These are phyloP conservation scores for Catharus fuscescens DNA, from an alignment of 2,113 vertebrate species.

Conservation along the genomic window DNA sequence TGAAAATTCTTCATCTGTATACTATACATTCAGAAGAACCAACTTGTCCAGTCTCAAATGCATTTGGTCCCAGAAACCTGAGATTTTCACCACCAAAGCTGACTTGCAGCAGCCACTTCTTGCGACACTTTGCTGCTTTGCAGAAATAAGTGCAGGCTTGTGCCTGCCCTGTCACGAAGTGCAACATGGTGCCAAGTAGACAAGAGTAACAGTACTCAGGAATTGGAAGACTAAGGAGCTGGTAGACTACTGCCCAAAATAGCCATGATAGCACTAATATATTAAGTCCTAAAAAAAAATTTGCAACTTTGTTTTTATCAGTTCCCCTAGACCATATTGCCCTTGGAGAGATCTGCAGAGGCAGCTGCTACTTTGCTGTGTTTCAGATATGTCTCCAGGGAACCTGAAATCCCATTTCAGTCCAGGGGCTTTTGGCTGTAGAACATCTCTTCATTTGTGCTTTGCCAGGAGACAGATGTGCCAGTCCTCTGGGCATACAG, in stretches of 20 bases:
- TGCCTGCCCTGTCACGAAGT: not conserved
- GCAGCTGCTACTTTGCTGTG: not conserved
- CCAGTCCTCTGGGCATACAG: not conserved
- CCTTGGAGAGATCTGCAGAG: not conserved
- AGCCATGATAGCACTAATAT: not conserved
- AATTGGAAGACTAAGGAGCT: not conserved
- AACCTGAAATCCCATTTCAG: not conserved
- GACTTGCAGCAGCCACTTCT: not conserved
- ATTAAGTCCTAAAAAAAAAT: not conserved
- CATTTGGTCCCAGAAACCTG: not conserved
- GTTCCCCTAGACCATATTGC: not conserved
- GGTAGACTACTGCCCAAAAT: not conserved
- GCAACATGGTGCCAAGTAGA: fast-evolving
- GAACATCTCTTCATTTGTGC: not conserved
- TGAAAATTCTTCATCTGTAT: not conserved
- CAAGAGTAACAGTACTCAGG: not conserved
- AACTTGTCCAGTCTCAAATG: not conserved
- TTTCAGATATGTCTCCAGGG: not conserved
- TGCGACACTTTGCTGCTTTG: not conserved
- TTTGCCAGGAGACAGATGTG: not conserved
- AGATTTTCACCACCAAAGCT: not conserved
- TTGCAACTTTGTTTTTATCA: not conserved
- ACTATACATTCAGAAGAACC: not conserved
- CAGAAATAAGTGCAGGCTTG: not conserved
- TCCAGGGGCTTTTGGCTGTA: not conserved